phyloP scores from a whole-genome alignment of 92 coral and sea anemone genomes.

The Pocillopora meandrina region DNA sequence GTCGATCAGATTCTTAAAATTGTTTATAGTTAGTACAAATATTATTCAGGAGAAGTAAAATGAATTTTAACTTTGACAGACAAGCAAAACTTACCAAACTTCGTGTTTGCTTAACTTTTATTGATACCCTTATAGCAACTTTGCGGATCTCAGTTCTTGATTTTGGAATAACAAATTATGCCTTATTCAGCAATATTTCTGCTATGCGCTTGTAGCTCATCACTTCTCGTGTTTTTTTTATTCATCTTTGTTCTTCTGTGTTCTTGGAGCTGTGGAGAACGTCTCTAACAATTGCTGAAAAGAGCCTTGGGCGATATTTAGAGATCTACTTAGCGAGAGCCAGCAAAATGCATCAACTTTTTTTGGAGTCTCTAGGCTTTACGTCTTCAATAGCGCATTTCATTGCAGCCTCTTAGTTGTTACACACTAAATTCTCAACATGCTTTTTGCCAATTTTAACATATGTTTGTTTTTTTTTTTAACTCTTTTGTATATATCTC shows the following conservation, averaged over 20 bases:
- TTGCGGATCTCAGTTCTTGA: no score
- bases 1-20: neutral
- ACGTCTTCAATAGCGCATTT: neutral
- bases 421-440: neutral
- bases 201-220: no score
- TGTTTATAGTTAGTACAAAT: neutral
- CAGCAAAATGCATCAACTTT: neutral
- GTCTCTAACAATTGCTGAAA: neutral
- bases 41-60: neutral
- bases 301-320: neutral
- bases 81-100: neutral
- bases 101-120: neutral
- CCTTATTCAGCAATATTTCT: no score
- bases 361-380: neutral
- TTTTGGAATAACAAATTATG: no score
- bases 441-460: neutral
- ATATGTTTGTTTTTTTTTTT: neutral
- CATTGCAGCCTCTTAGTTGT: neutral
- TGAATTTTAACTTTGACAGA: neutral
- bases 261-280: slow-evolving; percentile 36
- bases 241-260: no score
- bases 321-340: neutral
- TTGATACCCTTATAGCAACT: neutral
- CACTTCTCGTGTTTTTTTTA: no score
- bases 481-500: neutral